Evolutionary conservation across 1,140 invertebrate genomes (phyloP).

Genomic region (Venturia canescens): DNA sequence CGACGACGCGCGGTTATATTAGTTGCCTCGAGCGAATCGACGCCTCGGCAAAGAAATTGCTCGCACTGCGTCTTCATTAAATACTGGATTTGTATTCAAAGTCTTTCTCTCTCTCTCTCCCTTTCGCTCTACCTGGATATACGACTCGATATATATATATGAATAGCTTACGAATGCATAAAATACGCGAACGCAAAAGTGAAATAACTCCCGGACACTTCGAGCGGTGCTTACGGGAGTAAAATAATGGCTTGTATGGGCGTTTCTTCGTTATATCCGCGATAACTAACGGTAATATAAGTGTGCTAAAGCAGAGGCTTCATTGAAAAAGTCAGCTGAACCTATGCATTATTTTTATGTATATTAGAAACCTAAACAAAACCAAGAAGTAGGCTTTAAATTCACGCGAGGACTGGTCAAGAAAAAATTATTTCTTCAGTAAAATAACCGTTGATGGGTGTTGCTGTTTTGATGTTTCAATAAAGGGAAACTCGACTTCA

Average conservation of each 20-base stretch:
- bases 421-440: no score
- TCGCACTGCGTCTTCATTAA: constrained; percentile 62
- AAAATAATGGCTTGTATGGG: constrained; percentile 23
- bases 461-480: not conserved
- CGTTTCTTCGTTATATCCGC: constrained; percentile 29
- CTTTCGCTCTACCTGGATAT: not conserved
- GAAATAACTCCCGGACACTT: constrained; percentile 32
- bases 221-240: not conserved
- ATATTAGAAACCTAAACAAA: no score
- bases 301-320: not conserved
- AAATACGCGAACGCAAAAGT: not conserved
- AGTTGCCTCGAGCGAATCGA: constrained; percentile 26
- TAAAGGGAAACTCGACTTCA: no score
- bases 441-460: not conserved
- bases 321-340: not conserved
- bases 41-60: constrained; percentile 46
- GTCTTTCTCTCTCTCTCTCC: not conserved
- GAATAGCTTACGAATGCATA: not conserved
- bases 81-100: constrained; percentile 41
- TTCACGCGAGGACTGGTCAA: no score
- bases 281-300: constrained; percentile 24
- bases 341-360: no score
- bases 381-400: no score
- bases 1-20: constrained; percentile 5
- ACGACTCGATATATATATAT: not conserved